Conservation (phyloP, 2,113 vertebrate species). For the Cyphomyrus discorhynchus region DNA sequence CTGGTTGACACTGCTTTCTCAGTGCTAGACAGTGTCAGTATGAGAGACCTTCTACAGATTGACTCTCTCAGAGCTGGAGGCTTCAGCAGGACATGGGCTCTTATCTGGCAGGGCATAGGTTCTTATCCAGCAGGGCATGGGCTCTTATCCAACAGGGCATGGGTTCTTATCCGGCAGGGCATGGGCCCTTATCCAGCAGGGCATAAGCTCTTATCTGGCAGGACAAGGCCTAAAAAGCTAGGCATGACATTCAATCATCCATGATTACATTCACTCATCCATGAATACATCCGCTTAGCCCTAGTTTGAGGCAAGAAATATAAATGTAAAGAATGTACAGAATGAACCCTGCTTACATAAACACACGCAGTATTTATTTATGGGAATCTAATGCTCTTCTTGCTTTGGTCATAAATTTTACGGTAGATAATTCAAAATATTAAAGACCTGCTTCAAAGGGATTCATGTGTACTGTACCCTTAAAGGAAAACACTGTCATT, state of each 20-base stretch:
- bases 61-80: neutral
- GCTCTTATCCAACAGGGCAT: neutral
- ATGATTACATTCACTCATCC: neutral
- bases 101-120: neutral
- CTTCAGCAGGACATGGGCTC: neutral
- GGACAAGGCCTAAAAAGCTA: neutral
- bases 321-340: neutral
- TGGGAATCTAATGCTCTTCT: neutral
- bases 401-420: neutral
- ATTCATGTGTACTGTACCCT: neutral
- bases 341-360: neutral
- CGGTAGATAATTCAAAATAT: neutral
- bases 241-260: neutral
- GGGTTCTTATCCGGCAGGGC: no score
- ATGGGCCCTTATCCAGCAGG: no score
- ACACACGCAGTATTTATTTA: neutral
- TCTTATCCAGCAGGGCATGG: no score
- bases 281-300: neutral
- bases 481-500: neutral
- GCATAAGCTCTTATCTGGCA: no score
- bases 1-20: neutral
- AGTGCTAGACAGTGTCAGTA: neutral
- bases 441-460: neutral
- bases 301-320: neutral
- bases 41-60: neutral